Percentiles rank a stretch among this genome's conserved stretches.
These are phyloP conservation scores for Marmota monax DNA, from an alignment of 2,113 vertebrate genomes.

Conservation along the genomic window DNA sequence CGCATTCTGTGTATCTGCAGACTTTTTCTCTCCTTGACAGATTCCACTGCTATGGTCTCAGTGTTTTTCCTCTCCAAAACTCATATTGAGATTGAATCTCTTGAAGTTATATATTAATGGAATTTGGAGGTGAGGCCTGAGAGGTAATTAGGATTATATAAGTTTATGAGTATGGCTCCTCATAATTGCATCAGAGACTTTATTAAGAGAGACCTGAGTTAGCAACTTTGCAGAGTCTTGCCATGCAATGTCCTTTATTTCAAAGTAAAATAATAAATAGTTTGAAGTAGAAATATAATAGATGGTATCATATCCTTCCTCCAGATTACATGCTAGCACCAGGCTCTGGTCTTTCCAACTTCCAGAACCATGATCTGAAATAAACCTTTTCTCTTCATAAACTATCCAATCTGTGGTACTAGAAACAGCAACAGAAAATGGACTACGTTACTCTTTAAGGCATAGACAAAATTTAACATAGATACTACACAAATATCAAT, in stretches of 20 bases:
- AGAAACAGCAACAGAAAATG: not conserved
- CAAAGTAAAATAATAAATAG: too few species aligned
- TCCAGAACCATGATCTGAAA: not conserved
- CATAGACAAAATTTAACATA: not conserved
- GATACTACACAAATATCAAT: not conserved
- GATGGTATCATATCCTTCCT: too few species aligned
- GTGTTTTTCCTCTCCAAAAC: not conserved
- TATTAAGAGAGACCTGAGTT: not conserved
- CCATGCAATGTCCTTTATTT: not conserved
- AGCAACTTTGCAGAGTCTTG: not conserved
- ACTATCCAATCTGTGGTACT: too few species aligned
- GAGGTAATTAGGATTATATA: not conserved
- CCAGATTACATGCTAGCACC: too few species aligned
- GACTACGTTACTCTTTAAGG: not conserved
- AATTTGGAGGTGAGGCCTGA: not conserved
- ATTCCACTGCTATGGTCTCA: not conserved
- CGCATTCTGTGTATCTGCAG: not conserved
- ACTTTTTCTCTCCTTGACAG: not conserved
- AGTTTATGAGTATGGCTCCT: not conserved
- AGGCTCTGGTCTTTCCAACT: too few species aligned
- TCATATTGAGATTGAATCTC: not conserved
- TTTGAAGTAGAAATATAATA: too few species aligned
- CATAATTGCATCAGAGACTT: not conserved
- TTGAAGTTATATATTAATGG: not conserved
- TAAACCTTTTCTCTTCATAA: not conserved